Base-by-base conservation (phyloP, 2,888 invertebrate genomes). In the Capitulum mitella region DNA sequence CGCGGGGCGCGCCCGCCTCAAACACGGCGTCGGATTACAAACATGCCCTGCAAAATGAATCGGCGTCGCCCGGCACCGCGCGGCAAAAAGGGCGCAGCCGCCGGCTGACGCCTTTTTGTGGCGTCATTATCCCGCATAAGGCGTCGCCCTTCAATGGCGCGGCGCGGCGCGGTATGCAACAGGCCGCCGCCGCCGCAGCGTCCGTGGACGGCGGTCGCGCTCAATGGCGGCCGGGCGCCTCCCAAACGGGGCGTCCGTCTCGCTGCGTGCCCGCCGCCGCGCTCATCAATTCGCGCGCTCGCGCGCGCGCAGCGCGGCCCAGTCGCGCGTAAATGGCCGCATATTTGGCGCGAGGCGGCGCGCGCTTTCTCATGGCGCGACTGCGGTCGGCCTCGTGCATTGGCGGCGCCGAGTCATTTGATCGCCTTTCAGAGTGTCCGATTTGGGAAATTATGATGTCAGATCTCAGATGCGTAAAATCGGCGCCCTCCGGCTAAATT, bases 371-470 rank as follows among this genome's bases (percentile, higher is more conserved):
- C 58, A 58, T 58, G 58, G 58, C 58, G 58, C 58, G 58, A 1
- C 58, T 8, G 29, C 58, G 3, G 58, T n/a, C n/a, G n/a, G n/a
- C n/a, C n/a, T n/a, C n/a, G n/a, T n/a, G 58, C 58, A 58, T 22
- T 58, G 58, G 22, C 58, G 58, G 22, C 10, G 29, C 8, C 8
- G 16, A 58, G 58, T 58, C 58, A 58, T 64, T 34, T 34, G 64
- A 34, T 64, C 64, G 64, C 64, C 64, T 34, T 64, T 64, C 64
- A 64, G 34, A 12, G 8, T 34, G 34, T 34, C 64, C 64, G 6
- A 19, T 34, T 64, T 12, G 64, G 34, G 64, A 64, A 64, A 64
- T 64, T 64, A 64, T 64, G 64, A 64, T 64, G 64, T 64, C 34
- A 34, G 64, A 14, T 32, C 32, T 32, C 34, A 34, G 64, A 29